Evolutionary conservation across 1,140 invertebrate genomes (phyloP), one percentile per base, ranked within the genome.

Genomic region (Andricus grossulariae): DNA sequence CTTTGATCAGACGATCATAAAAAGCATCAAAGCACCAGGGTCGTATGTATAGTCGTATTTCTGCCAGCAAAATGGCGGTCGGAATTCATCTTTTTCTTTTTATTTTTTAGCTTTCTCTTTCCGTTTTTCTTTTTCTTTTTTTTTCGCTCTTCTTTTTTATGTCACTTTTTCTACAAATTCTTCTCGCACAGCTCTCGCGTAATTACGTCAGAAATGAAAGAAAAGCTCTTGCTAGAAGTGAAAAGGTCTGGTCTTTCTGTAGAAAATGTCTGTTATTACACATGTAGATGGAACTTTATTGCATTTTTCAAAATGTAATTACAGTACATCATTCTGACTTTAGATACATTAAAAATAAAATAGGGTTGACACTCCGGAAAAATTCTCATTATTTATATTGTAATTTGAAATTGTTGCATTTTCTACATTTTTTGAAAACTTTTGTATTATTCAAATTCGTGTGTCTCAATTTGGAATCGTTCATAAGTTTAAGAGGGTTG

Each of bases 181-280:
- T 80, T 77, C 75, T 84, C 85, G 84, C 84, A 83, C 82, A 87
- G 82, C 84, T 76, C 82, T 77, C 73, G 78, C 82, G 83, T 86
- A 87, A 86, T 87, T 86, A 87, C 85, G 80, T 82, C 80, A 78
- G n/a, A n/a, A 50, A 71, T 73, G 45, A 32, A 71, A 71, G 57
- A 25, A 80, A 55, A 75, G 55, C 51, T 52, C 18, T 54, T 66
- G 72, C 25, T 70, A 50, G 51, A 51, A 55, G 73, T 54, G 32
- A 66, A 66, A 25, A 21, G 7, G 39, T 10, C 32, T 6, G 2
- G 2, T 3, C 39, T 66, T 39, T 39, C 60, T 32, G 16, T 39
- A 66, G 45, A 66, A 16, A 66, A 66, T 45, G 25, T 45, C 0
- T 32, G 32, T 66, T 60, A 32, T 32, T 45, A 39, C 25, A 45